Base-by-base conservation (phyloP, 2,888 invertebrate genomes). In the Cabera pusaria region DNA sequence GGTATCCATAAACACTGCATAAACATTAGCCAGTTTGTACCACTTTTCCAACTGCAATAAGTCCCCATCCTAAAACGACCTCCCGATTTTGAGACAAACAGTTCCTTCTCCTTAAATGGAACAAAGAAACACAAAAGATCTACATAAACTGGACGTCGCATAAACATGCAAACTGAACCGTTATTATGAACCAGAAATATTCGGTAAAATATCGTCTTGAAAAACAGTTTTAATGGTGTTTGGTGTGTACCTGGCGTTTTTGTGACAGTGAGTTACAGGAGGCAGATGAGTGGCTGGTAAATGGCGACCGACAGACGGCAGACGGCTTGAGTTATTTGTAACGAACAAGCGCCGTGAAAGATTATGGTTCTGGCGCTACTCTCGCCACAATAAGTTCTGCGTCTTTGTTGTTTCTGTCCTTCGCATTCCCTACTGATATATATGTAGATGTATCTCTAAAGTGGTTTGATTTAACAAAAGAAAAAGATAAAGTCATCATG, bases 231-330 rank as follows among this genome's bases (percentile, higher is more conserved):
- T 57, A 58, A 59, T 55, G 46, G 38, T 63, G 52, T 69, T 68
- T 59, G 58, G 58, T 58, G 36, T 52, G 63, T 68, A 62, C 64
- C 65, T 56, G 61, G 52, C 21, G 58, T 69, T 68, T 70, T 71
- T 74, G 59, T 63, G 35, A 43, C 38, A 32, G 25, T 49, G 42
- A 65, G 62, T 62, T 59, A 63, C 67, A 66, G 69, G 65, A 70
- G 70, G 49, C 66, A 60, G 62, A 54, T 63, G 62, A 61, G 64
- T 64, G 52, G 45, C 52, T 50, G 48, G 49, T 32, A 24, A 31
- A 17, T 32, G 23, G 59, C 65, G 64, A 62, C 54, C 42, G 67
- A 32, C 52, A 36, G 56, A 39, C 54, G 52, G 45, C 38, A 46
- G 40, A 47, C 53, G 43, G 37, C 52, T 49, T 43, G 36, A 54